Conservation (phyloP, 2,888 invertebrate genomes). For the Lepidochrysops patricia region DNA sequence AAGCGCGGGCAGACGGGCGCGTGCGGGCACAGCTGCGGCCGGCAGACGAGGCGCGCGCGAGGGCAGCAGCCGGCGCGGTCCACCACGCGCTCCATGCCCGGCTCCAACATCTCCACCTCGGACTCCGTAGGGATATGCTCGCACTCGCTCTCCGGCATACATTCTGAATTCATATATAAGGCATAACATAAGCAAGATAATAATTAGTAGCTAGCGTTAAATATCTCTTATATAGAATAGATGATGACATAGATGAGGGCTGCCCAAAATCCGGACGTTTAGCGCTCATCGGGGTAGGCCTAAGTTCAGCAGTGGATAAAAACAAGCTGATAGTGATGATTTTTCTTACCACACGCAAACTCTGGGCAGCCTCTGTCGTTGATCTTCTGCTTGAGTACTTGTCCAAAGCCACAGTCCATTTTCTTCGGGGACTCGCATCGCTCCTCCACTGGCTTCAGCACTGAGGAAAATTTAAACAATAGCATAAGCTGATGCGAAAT, state of each 20-base stretch:
- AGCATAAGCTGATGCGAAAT: neutral
- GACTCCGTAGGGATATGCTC: conserved; percentile 54
- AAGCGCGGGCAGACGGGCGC: conserved; percentile 75
- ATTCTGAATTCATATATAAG: conserved; percentile 65
- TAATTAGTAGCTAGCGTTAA: no score
- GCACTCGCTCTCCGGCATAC: conserved; percentile 82
- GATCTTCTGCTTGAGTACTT: conserved; percentile 79
- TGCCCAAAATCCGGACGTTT: no score
- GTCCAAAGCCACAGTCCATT: conserved; percentile 81
- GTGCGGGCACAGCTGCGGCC: conserved; percentile 76
- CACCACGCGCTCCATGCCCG: conserved; percentile 74
- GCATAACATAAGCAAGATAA: neutral
- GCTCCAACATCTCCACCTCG: conserved; percentile 66
- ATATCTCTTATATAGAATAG: no score
- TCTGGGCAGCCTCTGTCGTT: conserved; percentile 80
- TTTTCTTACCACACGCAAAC: conserved; percentile 79
- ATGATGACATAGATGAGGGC: no score
- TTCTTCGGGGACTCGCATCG: conserved; percentile 78
- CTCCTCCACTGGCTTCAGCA: conserved; percentile 58
- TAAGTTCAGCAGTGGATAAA: no score
- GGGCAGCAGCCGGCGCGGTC: conserved; percentile 81
- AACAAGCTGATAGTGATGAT: neutral
- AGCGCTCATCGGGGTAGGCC: no score
- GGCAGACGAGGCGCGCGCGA: conserved; percentile 73
- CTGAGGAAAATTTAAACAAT: conserved; percentile 37